Percentiles rank a stretch among this genome's conserved stretches.
Evolutionary conservation across 1,140 invertebrate genomes (phyloP).

Genomic region (Tribolium madens): DNA sequence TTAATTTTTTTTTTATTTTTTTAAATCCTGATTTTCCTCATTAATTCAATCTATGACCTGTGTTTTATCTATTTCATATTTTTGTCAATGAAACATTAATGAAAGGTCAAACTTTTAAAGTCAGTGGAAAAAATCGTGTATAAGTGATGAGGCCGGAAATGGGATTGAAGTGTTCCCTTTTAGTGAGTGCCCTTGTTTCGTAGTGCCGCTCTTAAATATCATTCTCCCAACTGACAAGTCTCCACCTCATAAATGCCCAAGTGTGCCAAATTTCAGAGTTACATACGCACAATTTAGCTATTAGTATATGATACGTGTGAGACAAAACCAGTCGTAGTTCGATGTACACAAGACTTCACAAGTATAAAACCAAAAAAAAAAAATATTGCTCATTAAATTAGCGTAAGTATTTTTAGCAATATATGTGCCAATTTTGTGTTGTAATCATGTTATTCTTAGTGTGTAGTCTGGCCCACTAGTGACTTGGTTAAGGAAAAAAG

Average conservation of each 20-base stretch:
- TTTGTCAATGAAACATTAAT: too few relatives aligned
- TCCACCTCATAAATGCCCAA: constrained; percentile 27
- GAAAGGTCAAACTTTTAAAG: too few relatives aligned
- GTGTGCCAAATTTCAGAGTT: constrained; percentile 41
- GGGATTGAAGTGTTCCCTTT: too few relatives aligned
- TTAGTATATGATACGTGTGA: background rate
- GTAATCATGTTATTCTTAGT: constrained; percentile 45
- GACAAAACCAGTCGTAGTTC: constrained; percentile 24
- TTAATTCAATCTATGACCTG: too few relatives aligned
- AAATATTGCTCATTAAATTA: constrained; percentile 49
- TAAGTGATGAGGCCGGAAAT: too few relatives aligned
- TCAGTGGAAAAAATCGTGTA: too few relatives aligned
- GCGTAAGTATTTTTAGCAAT: constrained; percentile 50
- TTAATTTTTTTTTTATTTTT: too few relatives aligned
- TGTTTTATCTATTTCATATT: too few relatives aligned
- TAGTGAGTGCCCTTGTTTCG: too few relatives aligned
- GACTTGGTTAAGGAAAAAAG: constrained; percentile 5
- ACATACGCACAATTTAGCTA: constrained; percentile 43
- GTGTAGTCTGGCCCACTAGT: constrained; percentile 26
- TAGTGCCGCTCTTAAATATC: background rate
- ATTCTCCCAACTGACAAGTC: background rate
- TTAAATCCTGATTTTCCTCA: too few relatives aligned
- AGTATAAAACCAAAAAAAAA: constrained; percentile 1
- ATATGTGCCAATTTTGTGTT: constrained; percentile 49
- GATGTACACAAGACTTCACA: constrained; percentile 43